phyloP scores from a whole-genome alignment of 2,113 vertebrate genomes.

The Solenodon paradoxus region DNA sequence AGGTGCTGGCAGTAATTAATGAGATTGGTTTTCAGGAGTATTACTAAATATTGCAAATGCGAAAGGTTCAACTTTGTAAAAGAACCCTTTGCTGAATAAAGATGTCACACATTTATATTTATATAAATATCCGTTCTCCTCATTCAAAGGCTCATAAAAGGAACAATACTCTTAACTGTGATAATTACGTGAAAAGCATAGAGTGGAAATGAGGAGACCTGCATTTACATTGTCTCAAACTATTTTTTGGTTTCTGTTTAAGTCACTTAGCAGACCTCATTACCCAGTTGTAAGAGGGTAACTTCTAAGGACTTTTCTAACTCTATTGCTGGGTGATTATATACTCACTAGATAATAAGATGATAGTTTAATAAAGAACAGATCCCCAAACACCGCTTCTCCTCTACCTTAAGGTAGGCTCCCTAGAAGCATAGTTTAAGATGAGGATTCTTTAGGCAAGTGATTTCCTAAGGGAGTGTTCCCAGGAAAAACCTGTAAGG shows the following conservation, averaged over 20 bases:
- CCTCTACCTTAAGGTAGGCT: neutral
- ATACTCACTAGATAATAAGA: neutral
- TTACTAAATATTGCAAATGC: neutral
- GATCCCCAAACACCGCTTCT: neutral
- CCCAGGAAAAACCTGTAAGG: neutral
- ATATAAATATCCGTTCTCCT: neutral
- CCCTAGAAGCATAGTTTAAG: neutral
- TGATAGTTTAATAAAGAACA: neutral
- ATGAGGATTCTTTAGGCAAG: neutral
- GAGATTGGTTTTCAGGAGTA: neutral
- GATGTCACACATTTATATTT: neutral
- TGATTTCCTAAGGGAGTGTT: neutral
- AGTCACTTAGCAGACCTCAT: neutral
- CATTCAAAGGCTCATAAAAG: neutral
- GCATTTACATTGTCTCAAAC: neutral
- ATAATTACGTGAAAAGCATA: neutral
- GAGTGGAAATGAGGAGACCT: neutral
- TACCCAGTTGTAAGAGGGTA: neutral
- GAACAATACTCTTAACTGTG: neutral
- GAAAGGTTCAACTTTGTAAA: neutral
- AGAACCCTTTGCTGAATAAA: neutral
- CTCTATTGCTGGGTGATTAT: neutral
- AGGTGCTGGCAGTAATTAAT: neutral
- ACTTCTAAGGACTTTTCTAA: constrained; percentile 12
- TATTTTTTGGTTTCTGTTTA: neutral